Evolutionary conservation across 2,888 invertebrate genomes (phyloP).

Genomic region (Nemurella pictetii): DNA sequence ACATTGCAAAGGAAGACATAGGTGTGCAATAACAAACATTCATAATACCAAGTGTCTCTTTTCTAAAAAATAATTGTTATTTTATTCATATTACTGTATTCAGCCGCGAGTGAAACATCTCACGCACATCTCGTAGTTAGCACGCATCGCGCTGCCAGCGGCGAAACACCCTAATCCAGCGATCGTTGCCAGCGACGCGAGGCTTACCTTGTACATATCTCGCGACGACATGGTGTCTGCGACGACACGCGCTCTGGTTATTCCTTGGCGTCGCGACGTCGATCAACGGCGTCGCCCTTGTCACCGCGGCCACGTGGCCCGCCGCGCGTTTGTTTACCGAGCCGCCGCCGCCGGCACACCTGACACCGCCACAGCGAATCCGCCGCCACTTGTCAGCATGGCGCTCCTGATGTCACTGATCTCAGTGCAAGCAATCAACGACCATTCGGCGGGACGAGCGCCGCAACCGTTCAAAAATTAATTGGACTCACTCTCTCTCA

Average conservation of each 20-base stretch:
- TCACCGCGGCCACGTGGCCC: background rate
- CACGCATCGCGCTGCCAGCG: background rate
- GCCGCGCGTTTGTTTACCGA: background rate
- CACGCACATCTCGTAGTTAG: background rate
- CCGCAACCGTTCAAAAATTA: background rate
- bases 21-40: background rate
- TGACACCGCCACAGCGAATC: background rate
- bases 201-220: slow-evolving; percentile 36
- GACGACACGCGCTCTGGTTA: background rate
- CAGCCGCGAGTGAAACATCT: background rate
- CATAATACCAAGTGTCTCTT: background rate
- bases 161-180: no score
- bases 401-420: background rate
- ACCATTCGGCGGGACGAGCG: no score
- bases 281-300: background rate
- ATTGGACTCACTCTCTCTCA: background rate
- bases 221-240: slow-evolving; percentile 31
- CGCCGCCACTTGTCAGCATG: background rate
- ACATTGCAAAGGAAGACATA: background rate
- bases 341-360: background rate
- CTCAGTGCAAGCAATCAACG: no score
- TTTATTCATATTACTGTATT: background rate
- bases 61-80: background rate
- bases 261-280: slow-evolving; percentile 7
- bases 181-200: background rate